These are phyloP conservation scores for Pharmacophagus antenor DNA, from an alignment of 2,888 invertebrate genomes.

Conservation along the genomic window DNA sequence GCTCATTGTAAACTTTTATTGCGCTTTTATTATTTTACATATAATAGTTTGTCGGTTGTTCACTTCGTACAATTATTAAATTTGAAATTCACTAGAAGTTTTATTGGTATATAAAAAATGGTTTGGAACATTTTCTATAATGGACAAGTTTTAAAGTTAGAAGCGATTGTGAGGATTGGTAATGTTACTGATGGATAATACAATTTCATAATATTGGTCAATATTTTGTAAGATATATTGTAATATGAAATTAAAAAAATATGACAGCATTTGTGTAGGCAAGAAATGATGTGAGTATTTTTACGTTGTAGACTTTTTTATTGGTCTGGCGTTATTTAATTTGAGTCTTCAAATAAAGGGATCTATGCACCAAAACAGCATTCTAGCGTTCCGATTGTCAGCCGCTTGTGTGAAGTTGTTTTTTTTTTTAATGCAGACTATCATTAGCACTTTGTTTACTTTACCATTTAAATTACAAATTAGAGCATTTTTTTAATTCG, in stretches of 20 bases:
- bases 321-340: too few species aligned
- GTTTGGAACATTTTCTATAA: conserved; percentile 19
- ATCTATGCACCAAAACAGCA: too few species aligned
- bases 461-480: too few species aligned
- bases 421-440: too few species aligned
- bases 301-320: too few species aligned
- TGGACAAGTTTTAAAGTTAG: background rate
- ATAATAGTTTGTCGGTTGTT: conserved; percentile 44
- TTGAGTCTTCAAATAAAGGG: too few species aligned
- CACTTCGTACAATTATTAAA: conserved; percentile 14
- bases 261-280: background rate
- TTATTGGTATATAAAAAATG: conserved; percentile 20
- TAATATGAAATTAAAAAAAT: background rate
- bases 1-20: conserved; percentile 64
- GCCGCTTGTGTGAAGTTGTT: too few species aligned
- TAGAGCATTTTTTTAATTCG: too few species aligned
- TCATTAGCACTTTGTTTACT: too few species aligned
- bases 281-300: too few species aligned
- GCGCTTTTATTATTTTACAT: conserved; percentile 50
- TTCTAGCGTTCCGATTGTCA: too few species aligned
- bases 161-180: background rate
- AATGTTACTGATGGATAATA: background rate
- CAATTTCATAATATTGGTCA: background rate
- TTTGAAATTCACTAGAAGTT: conserved; percentile 15
- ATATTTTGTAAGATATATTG: background rate